Evolutionary conservation across 2,888 invertebrate species (phyloP).

Genomic region (Augiades crinisus): DNA sequence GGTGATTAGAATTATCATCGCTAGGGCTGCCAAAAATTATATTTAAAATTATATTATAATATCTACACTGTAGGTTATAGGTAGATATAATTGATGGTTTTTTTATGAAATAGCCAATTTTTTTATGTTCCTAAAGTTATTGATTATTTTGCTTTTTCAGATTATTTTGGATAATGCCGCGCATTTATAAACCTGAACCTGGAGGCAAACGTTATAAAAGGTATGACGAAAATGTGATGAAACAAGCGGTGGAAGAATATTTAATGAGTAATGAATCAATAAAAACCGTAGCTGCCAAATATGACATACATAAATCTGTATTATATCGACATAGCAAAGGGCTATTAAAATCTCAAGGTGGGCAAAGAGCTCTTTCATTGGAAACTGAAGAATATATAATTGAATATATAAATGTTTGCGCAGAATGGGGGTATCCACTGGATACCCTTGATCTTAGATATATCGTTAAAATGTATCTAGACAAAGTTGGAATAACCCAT

Average conservation of each 20-base stretch:
- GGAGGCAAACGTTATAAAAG: conserved; percentile 19
- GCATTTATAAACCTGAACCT: conserved; percentile 23
- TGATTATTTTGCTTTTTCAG: too few relatives aligned
- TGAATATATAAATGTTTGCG: background rate
- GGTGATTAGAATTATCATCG: background rate
- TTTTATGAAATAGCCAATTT: too few relatives aligned
- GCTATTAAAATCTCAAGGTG: conserved; percentile 27
- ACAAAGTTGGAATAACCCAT: background rate
- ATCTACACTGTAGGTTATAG: too few relatives aligned
- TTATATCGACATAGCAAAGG: conserved; percentile 20
- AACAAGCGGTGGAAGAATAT: conserved; percentile 13
- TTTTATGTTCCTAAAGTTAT: too few relatives aligned
- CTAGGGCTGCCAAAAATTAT: conserved; percentile 16
- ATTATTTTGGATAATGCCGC: conserved; percentile 23
- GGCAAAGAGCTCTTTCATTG: background rate
- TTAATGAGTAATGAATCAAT: background rate
- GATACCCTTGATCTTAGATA: conserved; percentile 17
- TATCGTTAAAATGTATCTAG: conserved; percentile 24
- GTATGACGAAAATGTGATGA: conserved; percentile 11
- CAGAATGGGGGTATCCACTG: conserved; percentile 21
- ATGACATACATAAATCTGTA: conserved; percentile 23
- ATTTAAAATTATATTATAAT: too few relatives aligned
- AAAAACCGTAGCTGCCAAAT: conserved; percentile 14
- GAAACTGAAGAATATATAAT: background rate
- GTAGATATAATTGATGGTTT: too few relatives aligned